phyloP scores from a whole-genome alignment of 1,140 invertebrate species.

The Drosophila truncata region DNA sequence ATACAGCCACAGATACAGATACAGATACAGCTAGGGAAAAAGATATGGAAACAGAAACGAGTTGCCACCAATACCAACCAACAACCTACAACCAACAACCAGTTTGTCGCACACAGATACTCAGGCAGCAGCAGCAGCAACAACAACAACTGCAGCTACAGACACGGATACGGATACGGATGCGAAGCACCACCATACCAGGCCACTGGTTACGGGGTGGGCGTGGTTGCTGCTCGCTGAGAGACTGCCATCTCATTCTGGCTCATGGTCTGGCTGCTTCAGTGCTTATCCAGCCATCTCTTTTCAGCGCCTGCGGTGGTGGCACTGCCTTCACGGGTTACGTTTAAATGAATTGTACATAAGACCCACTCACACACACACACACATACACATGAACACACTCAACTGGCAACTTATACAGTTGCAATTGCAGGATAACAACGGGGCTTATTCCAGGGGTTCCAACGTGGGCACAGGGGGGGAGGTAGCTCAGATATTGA shows the following conservation, averaged over 20 bases:
- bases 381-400: not conserved
- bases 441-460: conserved; percentile 18
- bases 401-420: conserved; percentile 54
- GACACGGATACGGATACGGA: conserved; percentile 40
- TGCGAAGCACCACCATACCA: conserved; percentile 69
- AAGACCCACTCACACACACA: conserved; percentile 53
- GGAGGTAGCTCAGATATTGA: conserved; percentile 72
- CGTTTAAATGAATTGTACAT: conserved; percentile 82
- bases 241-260: conserved; percentile 44
- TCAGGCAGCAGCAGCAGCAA: conserved; percentile 4
- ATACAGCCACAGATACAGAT: conserved; percentile 44
- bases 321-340: conserved; percentile 54
- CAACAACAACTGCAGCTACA: not conserved
- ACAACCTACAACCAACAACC: conserved; percentile 37
- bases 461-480: not conserved
- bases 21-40: conserved; percentile 36
- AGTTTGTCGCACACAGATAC: conserved; percentile 46
- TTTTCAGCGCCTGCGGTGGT: conserved; percentile 56
- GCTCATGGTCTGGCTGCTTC: not conserved
- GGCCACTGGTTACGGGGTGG: conserved; percentile 34
- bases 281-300: conserved; percentile 2
- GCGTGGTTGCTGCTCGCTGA: conserved; percentile 32
- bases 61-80: conserved; percentile 62
- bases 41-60: conserved; percentile 59
- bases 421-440: conserved; percentile 61